Base-by-base conservation (phyloP, 2,113 vertebrate genomes). In the Heterotilapia buettikoferi region DNA sequence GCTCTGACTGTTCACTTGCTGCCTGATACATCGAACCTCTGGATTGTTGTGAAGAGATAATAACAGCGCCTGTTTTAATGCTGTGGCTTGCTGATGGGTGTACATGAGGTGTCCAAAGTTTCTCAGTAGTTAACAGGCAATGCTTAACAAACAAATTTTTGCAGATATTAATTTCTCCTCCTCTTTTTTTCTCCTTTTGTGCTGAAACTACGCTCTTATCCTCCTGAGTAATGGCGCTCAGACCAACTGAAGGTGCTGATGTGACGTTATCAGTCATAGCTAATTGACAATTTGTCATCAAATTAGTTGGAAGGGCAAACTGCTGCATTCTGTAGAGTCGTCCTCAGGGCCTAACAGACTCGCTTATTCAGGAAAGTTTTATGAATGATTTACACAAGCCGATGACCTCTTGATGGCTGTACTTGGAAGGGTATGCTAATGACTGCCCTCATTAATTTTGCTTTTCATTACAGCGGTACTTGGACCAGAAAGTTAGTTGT, bases 251-350 rank as follows among this genome's bases (percentile, higher is more conserved):
- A 88, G 66, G 87, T 89, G 88, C 83, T 88, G 86, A 91, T 88
- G 45, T 81, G 84, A 88, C 29, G n/a, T 86, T 86, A 92, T 90
- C 89, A 90, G 50, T 95, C 88, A 92, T 29, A 57, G 57, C 53
- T 94, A 93, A 93, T 90, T 90, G 85, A 85, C 84, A 63, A 88
- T 94, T 94, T 90, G 85, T 92, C 92, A 88, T 90, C 82, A 81
- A 78, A 91, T 89, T 81, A 88, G 53, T 85, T 86, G 71, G 87
- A 90, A 94, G 93, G 91, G 84, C 91, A 92, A 87, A 93, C 80
- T 21, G 85, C 78, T 57, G 6, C 59, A 66, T 83, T 86, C 88
- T 84, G 89, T 73, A 68, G 86, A 78, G 76, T 21, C 50, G 5
- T 83, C 83, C 89, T 80, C 80, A 1, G 84, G 84, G 85, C 71